phyloP scores from a whole-genome alignment of 2,113 vertebrate genomes.

The Pseudorhombus dupliciocellatus region DNA sequence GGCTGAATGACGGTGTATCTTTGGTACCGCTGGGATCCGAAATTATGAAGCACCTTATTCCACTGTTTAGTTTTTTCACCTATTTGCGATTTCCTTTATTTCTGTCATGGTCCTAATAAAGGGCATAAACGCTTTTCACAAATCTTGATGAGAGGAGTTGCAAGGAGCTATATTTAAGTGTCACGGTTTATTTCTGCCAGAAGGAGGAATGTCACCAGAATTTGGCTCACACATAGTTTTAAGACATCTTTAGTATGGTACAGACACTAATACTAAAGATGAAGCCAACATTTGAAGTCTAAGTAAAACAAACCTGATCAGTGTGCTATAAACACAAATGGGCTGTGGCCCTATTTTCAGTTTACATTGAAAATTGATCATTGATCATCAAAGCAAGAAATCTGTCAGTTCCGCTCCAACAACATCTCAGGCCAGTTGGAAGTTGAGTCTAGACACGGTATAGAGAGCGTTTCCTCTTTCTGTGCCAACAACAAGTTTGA shows the following conservation, averaged over 20 bases:
- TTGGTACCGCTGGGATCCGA: slow-evolving; percentile 40
- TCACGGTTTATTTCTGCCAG: neutral
- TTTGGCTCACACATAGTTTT: neutral
- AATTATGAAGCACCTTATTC: slow-evolving; percentile 29
- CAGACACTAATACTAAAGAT: neutral
- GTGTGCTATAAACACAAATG: neutral
- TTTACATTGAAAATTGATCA: neutral
- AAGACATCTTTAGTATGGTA: too few relatives aligned
- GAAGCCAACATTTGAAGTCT: neutral
- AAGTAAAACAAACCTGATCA: neutral
- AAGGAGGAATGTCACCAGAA: neutral
- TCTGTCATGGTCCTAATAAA: too few relatives aligned
- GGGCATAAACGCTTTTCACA: too few relatives aligned
- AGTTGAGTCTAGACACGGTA: neutral
- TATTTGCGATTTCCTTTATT: neutral
- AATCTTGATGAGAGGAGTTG: neutral
- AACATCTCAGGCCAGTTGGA: neutral
- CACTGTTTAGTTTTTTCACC: slow-evolving; percentile 4
- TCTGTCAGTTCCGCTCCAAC: neutral
- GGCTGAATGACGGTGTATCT: slow-evolving; percentile 37
- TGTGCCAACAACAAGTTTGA: neutral
- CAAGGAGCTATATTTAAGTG: neutral
- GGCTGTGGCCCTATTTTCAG: neutral
- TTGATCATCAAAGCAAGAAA: neutral
- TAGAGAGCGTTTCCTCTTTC: neutral